Percentiles rank a stretch among this genome's conserved stretches.
Evolutionary conservation across 2,888 invertebrate genomes (phyloP).

Genomic region (Cybosia mesomella): DNA sequence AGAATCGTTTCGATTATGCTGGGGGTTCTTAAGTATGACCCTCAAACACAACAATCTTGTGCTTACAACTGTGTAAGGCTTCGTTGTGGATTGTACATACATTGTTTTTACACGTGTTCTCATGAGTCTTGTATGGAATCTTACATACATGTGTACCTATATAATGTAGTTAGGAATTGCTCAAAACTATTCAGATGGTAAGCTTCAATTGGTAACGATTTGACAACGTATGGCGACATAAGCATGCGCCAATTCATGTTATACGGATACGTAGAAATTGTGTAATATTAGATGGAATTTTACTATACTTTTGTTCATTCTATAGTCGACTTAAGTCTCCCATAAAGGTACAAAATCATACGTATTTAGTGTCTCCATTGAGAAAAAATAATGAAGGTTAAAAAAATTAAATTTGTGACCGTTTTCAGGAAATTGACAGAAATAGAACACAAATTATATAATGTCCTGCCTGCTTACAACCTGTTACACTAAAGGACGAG

Average conservation of each 20-base stretch:
- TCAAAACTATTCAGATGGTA: constrained; percentile 5
- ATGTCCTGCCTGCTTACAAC: neutral
- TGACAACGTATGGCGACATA: constrained; percentile 11
- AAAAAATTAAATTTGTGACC: neutral
- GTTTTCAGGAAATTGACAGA: neutral
- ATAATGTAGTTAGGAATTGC: neutral
- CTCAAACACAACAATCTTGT: constrained; percentile 37
- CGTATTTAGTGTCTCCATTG: neutral
- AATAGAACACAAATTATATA: neutral
- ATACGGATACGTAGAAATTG: neutral
- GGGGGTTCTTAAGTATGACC: constrained; percentile 29
- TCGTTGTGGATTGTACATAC: constrained; percentile 27
- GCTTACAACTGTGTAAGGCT: constrained; percentile 42
- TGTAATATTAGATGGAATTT: neutral
- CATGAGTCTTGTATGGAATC: constrained; percentile 26
- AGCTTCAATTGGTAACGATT: constrained; percentile 8
- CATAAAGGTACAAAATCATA: neutral
- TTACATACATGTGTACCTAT: neutral
- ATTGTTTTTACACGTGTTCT: constrained; percentile 32
- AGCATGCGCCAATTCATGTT: neutral
- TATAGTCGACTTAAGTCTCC: neutral
- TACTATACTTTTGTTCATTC: neutral
- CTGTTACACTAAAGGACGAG: neutral
- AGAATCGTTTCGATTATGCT: neutral
- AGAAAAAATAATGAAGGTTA: neutral